Evolutionary conservation across 2,113 vertebrate species (phyloP).

Genomic region (Entelurus aequoreus): DNA sequence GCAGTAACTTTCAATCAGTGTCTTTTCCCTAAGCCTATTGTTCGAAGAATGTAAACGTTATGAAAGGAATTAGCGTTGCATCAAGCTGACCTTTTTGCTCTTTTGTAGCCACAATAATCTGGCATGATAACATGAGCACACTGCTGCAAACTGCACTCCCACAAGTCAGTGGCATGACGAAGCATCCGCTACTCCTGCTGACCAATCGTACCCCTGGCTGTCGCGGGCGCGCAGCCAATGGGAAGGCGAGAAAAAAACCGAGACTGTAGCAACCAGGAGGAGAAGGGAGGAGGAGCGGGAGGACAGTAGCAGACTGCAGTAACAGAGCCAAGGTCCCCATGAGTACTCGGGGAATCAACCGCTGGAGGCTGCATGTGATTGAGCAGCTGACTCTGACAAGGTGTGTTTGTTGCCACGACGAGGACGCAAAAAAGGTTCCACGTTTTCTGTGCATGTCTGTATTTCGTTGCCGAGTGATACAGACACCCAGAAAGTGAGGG

Average conservation of each 20-base stretch:
- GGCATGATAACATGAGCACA: conserved; percentile 17
- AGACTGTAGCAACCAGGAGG: conserved; percentile 62
- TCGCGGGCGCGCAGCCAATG: conserved; percentile 47
- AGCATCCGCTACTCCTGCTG: conserved; percentile 31
- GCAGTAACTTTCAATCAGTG: neutral
- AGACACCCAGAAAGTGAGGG: conserved; percentile 25
- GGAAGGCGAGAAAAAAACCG: conserved; percentile 32
- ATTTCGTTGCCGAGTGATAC: conserved; percentile 39
- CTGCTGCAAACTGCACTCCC: conserved; percentile 39
- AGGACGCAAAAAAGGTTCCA: conserved; percentile 12
- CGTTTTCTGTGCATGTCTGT: conserved; percentile 19
- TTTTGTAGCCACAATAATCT: conserved; percentile 19
- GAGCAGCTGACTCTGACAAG: conserved; percentile 21
- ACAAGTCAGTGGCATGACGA: conserved; percentile 40
- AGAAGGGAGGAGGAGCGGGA: conserved; percentile 18
- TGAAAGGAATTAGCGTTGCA: conserved; percentile 30
- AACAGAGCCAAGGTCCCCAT: conserved; percentile 37
- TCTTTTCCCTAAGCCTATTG: conserved; percentile 6
- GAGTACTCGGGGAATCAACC: conserved; percentile 34
- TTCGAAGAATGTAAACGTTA: conserved; percentile 24
- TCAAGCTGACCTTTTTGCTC: conserved; percentile 21
- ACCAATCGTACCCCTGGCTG: conserved; percentile 51
- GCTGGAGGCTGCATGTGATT: conserved; percentile 36
- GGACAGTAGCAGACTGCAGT: conserved; percentile 48
- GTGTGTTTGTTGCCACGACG: conserved; percentile 29